Evolutionary conservation across 2,888 invertebrate species (phyloP), one percentile per base, ranked within the genome.

Genomic region (Dryadula phaetusa): DNA sequence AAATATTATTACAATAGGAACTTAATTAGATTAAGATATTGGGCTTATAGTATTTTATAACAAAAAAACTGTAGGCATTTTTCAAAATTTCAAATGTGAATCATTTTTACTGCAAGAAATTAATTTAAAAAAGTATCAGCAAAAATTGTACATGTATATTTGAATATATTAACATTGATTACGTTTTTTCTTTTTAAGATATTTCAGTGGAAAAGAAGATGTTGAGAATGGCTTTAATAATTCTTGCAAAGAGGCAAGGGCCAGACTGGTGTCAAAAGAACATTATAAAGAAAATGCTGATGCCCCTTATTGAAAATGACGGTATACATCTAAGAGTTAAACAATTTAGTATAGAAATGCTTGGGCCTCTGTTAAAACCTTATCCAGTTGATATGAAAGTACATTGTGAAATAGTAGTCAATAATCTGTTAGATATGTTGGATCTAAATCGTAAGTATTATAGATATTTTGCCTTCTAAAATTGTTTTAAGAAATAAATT

Each of bases 311-410:
- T 63, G 84, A 84, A 16, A 80, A 82, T 20, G 72, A 80, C n/a
- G 73, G 74, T 16, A 69, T 76, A 8, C 68, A 81, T 0, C 76
- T 80, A 5, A 75, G 67, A 62, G 77, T 80, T 18, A 88, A 82
- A 73, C 73, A 75, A 64, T 92, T 90, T 75, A 88, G 88, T 72
- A 74, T 90, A 5, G 80, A 83, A 7, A 69, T 88, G 68, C 73
- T 93, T 64, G 92, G 93, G 4, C 84, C 90, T 0, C 70, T 93
- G 37, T 70, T 90, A 53, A 89, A 88, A 72, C 93, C 93, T 0
- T 93, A 85, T 70, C 90, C 92, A 2, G 71, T 71, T 5, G 84
- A 87, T 20, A 93, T 92, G 92, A 89, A 84, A 75, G 81, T 90
- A 14, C 83, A 91, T 64, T 84, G 83, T 73, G 90, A 90, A 80